Evolutionary conservation across 2,888 invertebrate species (phyloP).

Genomic region (Xestia ashworthii): DNA sequence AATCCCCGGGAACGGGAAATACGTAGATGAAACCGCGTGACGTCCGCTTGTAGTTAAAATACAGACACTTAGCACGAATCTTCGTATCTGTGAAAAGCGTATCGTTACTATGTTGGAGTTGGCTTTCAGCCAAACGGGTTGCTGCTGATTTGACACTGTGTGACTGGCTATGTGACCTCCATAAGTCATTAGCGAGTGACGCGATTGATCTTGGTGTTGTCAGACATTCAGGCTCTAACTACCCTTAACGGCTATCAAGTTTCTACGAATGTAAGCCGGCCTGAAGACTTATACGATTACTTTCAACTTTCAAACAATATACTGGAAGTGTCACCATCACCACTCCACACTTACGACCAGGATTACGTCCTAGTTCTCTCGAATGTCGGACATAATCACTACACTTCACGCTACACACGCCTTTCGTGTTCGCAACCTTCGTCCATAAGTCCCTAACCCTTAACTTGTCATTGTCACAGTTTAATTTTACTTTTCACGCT

Average conservation of each 20-base stretch:
- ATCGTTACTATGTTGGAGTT: background rate
- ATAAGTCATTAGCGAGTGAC: background rate
- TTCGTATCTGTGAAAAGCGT: background rate
- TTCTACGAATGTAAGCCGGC: background rate
- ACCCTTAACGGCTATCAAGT: too few species aligned
- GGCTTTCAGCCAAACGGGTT: background rate
- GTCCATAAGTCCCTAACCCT: background rate
- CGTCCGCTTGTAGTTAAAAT: too few species aligned
- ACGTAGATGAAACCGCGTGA: too few species aligned
- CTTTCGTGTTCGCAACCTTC: too few species aligned
- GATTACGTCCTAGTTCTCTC: background rate
- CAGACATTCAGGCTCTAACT: background rate
- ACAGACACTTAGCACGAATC: too few species aligned
- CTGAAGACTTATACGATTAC: background rate
- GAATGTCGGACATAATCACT: background rate
- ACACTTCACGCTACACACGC: too few species aligned
- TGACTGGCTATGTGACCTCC: background rate
- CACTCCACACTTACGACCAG: background rate
- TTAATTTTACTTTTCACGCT: background rate
- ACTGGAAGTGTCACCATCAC: background rate
- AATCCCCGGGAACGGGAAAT: too few species aligned
- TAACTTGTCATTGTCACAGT: slow-evolving; percentile 10
- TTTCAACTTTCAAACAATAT: background rate
- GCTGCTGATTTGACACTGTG: background rate
- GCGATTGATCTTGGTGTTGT: background rate